Percentiles rank a stretch among this genome's conserved stretches.
Evolutionary conservation across 2,797 vertebrate species (phyloP).

Genomic region (Octomys mimax): DNA sequence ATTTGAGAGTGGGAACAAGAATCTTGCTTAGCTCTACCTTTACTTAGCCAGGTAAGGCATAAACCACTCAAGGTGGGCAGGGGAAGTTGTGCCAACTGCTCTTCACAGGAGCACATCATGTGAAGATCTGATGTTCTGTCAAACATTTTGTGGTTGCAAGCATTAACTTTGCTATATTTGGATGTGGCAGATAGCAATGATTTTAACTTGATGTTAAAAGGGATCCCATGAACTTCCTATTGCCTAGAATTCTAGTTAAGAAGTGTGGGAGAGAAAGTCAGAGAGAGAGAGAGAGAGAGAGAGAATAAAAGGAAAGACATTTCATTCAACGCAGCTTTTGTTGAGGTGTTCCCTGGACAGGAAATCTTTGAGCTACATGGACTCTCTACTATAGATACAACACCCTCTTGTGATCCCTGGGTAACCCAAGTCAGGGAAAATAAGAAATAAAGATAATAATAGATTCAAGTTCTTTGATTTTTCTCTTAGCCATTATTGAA

Average conservation of each 20-base stretch:
- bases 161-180: conserved; percentile 1
- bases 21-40: neutral
- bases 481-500: neutral
- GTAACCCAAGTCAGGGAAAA: neutral
- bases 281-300: neutral
- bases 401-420: conserved; percentile 14
- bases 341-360: neutral
- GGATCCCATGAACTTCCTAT: neutral
- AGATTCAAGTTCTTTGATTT: conserved; percentile 31
- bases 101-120: neutral
- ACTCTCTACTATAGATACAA: neutral
- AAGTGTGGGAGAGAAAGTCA: too few species aligned
- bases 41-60: neutral
- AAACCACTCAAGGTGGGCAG: neutral
- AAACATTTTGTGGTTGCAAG: neutral
- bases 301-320: neutral
- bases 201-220: conserved; percentile 17
- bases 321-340: neutral
- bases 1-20: neutral
- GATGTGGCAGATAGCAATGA: neutral
- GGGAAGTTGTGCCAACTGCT: neutral
- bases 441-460: conserved; percentile 22
- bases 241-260: neutral
- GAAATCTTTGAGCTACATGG: conserved; percentile 17
- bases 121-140: neutral